phyloP scores from a whole-genome alignment of 2,113 vertebrate genomes.

The Elanus axillaris region DNA sequence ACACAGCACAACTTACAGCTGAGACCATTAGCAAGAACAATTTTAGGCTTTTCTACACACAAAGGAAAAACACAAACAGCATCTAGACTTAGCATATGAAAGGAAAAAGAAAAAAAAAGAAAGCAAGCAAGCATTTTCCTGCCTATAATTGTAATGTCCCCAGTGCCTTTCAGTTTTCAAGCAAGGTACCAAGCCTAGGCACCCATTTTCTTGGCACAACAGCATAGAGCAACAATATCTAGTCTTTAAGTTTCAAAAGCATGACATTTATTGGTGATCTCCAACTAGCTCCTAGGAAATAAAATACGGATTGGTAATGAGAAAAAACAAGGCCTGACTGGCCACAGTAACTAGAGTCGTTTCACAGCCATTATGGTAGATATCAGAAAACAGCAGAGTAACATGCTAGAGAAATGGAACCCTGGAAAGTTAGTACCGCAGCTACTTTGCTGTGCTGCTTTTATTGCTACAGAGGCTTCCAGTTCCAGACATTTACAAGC shows the following conservation, averaged over 20 bases:
- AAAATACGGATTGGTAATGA: rapidly evolving
- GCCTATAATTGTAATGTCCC: not conserved
- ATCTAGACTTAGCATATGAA: not conserved
- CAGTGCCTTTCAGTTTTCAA: not conserved
- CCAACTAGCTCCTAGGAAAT: not conserved
- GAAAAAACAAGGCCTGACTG: not conserved
- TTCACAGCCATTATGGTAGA: not conserved
- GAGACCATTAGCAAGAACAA: not conserved
- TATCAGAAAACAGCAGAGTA: not conserved
- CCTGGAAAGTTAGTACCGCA: not conserved
- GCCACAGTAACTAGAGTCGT: not conserved
- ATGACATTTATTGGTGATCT: not conserved
- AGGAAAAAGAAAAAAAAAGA: not conserved
- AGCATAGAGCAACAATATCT: rapidly evolving
- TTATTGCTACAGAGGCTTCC: not conserved
- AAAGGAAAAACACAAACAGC: not conserved
- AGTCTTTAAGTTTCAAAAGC: not conserved
- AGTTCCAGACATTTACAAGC: not conserved
- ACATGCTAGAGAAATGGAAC: not conserved
- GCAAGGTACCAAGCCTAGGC: not conserved
- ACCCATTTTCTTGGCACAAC: not conserved
- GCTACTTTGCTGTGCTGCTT: not conserved
- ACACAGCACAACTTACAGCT: not conserved
- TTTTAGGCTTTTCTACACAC: not conserved
- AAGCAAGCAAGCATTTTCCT: not conserved